Base-by-base conservation (phyloP, 2,113 vertebrate genomes). In the Pachycephala philippinensis region DNA sequence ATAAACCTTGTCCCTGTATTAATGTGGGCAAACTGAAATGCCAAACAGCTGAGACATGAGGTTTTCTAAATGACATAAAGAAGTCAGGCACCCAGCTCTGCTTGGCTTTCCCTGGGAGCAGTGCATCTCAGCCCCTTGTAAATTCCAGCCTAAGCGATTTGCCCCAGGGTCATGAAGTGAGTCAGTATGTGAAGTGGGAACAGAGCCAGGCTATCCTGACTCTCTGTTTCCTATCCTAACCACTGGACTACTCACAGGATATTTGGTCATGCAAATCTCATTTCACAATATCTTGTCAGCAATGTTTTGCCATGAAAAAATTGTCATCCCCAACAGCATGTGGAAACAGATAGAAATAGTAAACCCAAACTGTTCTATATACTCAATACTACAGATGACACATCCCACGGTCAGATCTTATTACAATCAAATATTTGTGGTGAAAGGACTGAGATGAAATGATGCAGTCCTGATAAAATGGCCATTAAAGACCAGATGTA, bases 401-500 rank as follows among this genome's bases (percentile, higher is more conserved):
- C 66, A 90, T 90, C 83, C 88, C 83, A 89, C 4, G 0, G 69
- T 76, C 83, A 93, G 92, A 92, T 96, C 88, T 87, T 84, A 91
- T 92, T 95, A 87, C 84, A 69, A 82, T 96, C 86, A 95, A 94
- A 57, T 89, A 95, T 89, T 94, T 97, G 90, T 89, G 83, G 80
- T 93, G 92, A 92, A 82, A 87, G 57, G 49, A 87, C 65, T 65
- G 69, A 90, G 72, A 94, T 95, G 83, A 96, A 94, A 94, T 95
- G 76, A 97, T 95, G 86, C 92, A 93, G 92, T 93, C 86, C 68
- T 93, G 90, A 95, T 96, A 95, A 96, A 95, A 93, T 76, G 80
- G 64, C 83, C 72, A 65, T 96, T 95, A 95, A 95, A 94, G 86
- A 84, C 92, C 96, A 97, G 95, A 96, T 96, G 93, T 87, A 93